Percentiles rank a stretch among this genome's conserved stretches.
phyloP scores from a whole-genome alignment of 2,888 invertebrate genomes.

The Chironomus tentans region DNA sequence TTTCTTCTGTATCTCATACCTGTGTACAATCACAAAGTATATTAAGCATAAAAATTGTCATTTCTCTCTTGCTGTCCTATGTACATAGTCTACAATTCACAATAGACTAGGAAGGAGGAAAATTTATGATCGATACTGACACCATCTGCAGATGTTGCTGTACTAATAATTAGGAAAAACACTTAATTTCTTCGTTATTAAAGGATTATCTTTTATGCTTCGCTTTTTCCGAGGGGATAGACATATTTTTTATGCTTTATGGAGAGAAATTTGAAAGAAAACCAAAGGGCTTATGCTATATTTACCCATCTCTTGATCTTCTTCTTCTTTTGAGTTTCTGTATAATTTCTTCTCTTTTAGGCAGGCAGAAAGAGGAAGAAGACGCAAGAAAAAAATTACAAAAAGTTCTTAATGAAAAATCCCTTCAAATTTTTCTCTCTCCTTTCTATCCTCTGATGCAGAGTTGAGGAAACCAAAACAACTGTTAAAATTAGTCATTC shows the following conservation, averaged over 20 bases:
- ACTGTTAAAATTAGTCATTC: too few species aligned
- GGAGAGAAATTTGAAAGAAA: background rate
- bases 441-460: background rate
- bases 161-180: constrained; percentile 24
- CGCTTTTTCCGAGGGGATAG: background rate
- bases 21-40: background rate
- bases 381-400: background rate
- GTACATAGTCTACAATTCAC: background rate
- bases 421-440: background rate
- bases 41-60: background rate
- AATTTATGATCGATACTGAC: constrained; percentile 12
- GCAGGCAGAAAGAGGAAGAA: background rate
- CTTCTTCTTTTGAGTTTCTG: background rate
- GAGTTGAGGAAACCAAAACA: too few species aligned
- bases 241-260: background rate
- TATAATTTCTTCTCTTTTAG: background rate
- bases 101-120: background rate
- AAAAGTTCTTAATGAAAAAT: constrained; percentile 19
- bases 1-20: background rate
- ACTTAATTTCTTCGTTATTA: constrained; percentile 25
- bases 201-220: constrained; percentile 20
- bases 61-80: background rate
- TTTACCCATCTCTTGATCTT: background rate
- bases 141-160: constrained; percentile 16
- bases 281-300: background rate